Evolutionary conservation across 2,888 invertebrate genomes (phyloP).

Genomic region (Drosophila fungiperda): DNA sequence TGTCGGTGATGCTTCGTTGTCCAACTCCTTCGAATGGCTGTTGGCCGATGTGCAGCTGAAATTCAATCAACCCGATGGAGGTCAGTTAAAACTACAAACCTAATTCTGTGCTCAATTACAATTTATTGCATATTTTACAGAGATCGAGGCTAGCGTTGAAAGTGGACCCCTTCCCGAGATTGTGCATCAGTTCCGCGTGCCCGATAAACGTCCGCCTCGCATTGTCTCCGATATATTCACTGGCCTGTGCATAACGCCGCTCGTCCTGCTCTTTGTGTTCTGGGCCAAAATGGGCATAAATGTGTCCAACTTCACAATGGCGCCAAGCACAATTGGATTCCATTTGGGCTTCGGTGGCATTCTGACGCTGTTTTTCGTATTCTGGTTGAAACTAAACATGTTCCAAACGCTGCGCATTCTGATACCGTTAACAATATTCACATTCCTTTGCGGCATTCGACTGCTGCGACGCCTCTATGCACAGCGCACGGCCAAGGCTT

Average conservation of each 20-base stretch:
- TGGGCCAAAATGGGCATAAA: constrained; percentile 96
- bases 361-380: constrained; percentile 93
- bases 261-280: constrained; percentile 92
- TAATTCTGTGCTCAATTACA: neutral
- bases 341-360: constrained; percentile 96
- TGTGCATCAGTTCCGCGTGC: constrained; percentile 94
- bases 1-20: constrained; percentile 95
- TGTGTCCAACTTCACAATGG: constrained; percentile 91
- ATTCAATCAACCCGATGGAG: constrained; percentile 87
- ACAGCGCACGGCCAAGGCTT: constrained; percentile 74
- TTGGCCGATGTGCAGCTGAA: constrained; percentile 92
- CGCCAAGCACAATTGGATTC: constrained; percentile 93
- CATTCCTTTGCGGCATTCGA: constrained; percentile 97
- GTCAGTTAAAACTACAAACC: constrained; percentile 40
- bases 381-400: constrained; percentile 98
- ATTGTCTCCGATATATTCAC: constrained; percentile 96
- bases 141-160: constrained; percentile 58
- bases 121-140: constrained; percentile 46
- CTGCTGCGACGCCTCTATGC: constrained; percentile 91
- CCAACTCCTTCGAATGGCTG: constrained; percentile 95
- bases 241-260: constrained; percentile 91
- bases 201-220: constrained; percentile 96
- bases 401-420: constrained; percentile 97
- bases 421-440: constrained; percentile 92
- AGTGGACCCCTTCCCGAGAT: constrained; percentile 88